phyloP scores from a whole-genome alignment of 2,113 vertebrate genomes.

The Hippotragus niger region DNA sequence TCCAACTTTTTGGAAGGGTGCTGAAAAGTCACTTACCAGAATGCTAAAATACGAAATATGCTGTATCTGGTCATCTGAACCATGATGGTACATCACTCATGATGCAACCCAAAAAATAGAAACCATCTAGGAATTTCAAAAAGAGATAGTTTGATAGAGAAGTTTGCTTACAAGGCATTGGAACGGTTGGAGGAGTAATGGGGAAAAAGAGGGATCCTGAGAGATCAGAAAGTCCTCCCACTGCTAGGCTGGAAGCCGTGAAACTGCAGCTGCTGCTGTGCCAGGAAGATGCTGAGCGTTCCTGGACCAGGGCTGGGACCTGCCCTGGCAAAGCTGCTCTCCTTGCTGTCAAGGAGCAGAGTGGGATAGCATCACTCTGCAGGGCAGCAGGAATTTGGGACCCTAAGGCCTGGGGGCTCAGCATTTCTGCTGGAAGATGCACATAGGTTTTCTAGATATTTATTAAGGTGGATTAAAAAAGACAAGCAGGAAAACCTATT shows the following conservation, averaged over 20 bases:
- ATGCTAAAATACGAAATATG: background rate
- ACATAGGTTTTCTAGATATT: background rate
- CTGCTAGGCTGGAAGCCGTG: too few species aligned
- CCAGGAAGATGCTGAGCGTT: background rate
- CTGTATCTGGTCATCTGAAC: background rate
- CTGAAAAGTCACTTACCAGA: background rate
- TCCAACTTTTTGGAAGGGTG: background rate
- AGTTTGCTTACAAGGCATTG: background rate
- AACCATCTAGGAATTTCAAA: background rate
- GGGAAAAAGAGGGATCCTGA: background rate
- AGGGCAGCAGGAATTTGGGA: background rate
- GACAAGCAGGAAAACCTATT: background rate
- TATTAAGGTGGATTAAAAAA: background rate
- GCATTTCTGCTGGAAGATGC: background rate
- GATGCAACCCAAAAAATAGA: background rate
- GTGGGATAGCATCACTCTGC: background rate
- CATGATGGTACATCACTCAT: background rate
- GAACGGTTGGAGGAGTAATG: background rate
- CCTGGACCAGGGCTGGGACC: background rate
- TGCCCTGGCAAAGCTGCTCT: background rate
- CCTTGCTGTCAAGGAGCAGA: background rate
- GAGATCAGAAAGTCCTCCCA: background rate
- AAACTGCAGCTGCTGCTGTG: background rate
- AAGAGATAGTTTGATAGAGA: background rate
- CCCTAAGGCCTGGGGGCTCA: background rate